Evolutionary conservation across 2,113 vertebrate genomes (phyloP), one percentile per base, ranked within the genome.

Genomic region (Dipodomys ordii): DNA sequence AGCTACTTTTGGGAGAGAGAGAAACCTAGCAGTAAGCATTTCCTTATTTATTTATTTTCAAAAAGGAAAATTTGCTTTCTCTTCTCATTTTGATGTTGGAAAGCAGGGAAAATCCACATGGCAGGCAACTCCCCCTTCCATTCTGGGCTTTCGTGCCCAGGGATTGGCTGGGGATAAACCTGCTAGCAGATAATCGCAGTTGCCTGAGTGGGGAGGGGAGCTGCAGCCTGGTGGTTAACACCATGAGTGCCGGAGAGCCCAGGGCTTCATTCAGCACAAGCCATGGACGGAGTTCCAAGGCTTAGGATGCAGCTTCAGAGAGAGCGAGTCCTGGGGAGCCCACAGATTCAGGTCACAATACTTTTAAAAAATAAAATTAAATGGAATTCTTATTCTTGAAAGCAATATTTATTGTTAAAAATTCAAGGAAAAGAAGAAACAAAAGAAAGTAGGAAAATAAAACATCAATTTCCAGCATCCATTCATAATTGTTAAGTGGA

Each of bases 131-230:
- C 93, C 67, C 12, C 92, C 77, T 92, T 96, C 90, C 60, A 44
- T 93, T 94, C 92, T 91, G 91, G 93, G 46, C 94, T 95, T 97
- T 96, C 97, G 87, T 97, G 88, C 90, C 96, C 96, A 23, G 79
- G 94, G 90, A 92, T 72, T 96, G 95, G 86, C 88, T 93, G 71
- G 71, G 80, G 95, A 84, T 44, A 90, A 92, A 91, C 95, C 93
- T 83, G 62, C 65, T 64, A 2, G 94, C 90, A 94, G 89, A 93
- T 96, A 94, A 97, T 93, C 94, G 78, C 76, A 90, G 94, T 88
- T 90, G 81, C 74, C 92, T 85, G 91, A 79, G 73, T 78, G 87
- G 78, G 65, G 96, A 92, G 94, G 53, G 65, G 96, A 92, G 94
- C 32, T 0, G 69, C 79, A 93, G 62, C 89, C 83, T 60, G 95